phyloP scores from a whole-genome alignment of 2,888 invertebrate species.

The Temnothorax unifasciatus region DNA sequence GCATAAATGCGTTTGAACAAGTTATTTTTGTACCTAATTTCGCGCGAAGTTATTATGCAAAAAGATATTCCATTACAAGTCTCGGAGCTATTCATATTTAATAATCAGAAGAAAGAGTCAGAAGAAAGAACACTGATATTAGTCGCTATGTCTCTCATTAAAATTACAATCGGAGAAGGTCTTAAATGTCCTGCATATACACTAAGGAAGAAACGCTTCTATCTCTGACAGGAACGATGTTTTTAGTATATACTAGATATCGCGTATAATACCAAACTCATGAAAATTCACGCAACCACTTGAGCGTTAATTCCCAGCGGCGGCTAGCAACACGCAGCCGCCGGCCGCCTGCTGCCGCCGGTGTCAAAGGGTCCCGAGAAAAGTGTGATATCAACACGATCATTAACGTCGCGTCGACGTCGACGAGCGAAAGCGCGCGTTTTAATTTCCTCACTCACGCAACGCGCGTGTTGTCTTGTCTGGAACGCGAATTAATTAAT shows the following conservation, averaged over 20 bases:
- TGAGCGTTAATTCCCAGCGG: constrained; percentile 43
- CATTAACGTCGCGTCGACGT: constrained; percentile 52
- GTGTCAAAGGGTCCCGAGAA: constrained; percentile 39
- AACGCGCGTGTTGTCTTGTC: constrained; percentile 28
- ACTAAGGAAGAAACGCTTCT: constrained; percentile 3
- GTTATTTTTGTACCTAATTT: not conserved
- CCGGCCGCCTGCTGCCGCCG: not conserved
- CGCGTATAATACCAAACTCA: constrained; percentile 6
- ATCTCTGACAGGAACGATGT: constrained; percentile 11
- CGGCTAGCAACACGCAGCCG: constrained; percentile 33
- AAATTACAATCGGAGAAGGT: constrained; percentile 16
- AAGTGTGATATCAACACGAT: constrained; percentile 53
- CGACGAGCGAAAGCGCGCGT: constrained; percentile 42
- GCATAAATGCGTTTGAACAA: not conserved
- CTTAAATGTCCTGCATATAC: not conserved
- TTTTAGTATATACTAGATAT: constrained; percentile 11
- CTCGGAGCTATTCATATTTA: not conserved
- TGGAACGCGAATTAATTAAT: constrained; percentile 42
- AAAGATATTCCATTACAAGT: not conserved
- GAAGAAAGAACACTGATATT: not conserved
- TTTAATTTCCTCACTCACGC: constrained; percentile 49
- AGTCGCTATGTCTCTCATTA: not conserved
- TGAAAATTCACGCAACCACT: constrained; percentile 55
- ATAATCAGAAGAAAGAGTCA: not conserved
- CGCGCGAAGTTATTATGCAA: not conserved